A percentile compares a stretch with the other conserved stretches of the same genome.
Evolutionary conservation across 2,113 vertebrate genomes (phyloP).

Genomic region (Myiopsitta monachus): DNA sequence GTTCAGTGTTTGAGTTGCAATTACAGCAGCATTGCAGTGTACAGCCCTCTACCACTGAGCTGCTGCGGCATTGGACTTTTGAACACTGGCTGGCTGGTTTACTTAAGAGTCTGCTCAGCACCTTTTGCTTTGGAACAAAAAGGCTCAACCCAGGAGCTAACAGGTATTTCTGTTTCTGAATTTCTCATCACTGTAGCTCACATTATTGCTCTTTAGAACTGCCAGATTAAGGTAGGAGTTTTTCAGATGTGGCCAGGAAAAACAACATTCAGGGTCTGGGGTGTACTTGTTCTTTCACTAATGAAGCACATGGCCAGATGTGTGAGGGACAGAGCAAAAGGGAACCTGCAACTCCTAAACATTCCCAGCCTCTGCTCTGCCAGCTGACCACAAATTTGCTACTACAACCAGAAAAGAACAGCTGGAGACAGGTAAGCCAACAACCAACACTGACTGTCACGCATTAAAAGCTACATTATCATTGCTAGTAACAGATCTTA

Average conservation of each 20-base stretch:
- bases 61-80: not conserved
- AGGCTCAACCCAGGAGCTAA: not conserved
- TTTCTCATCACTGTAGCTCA: not conserved
- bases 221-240: not conserved
- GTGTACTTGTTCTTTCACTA: not conserved
- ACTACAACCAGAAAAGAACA: not conserved
- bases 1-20: not conserved
- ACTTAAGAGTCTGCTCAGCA: not conserved
- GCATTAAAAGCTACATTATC: not conserved
- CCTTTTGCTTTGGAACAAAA: not conserved
- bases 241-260: not conserved
- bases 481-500: not conserved
- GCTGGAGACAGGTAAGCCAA: not conserved
- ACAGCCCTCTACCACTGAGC: not conserved
- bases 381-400: not conserved
- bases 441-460: accelerated
- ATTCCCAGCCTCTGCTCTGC: not conserved
- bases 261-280: not conserved
- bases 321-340: not conserved
- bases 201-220: not conserved
- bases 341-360: not conserved
- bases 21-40: not conserved
- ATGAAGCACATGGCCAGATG: not conserved
- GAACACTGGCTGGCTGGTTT: not conserved
- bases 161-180: not conserved